Evolutionary conservation across 2,888 invertebrate genomes (phyloP), one percentile per base, ranked within the genome.

Genomic region (Dione juno): DNA sequence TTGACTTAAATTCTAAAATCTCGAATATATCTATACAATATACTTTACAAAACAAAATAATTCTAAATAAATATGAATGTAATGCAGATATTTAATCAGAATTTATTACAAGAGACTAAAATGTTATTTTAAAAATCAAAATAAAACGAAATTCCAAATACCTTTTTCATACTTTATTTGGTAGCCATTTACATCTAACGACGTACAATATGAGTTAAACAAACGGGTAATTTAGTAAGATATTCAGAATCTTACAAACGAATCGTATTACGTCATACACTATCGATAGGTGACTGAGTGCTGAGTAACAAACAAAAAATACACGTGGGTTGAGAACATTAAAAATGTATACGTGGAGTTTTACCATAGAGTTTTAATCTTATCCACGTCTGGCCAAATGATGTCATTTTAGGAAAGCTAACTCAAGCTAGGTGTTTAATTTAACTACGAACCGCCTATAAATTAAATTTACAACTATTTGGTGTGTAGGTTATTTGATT

Each of bases 321-420:
- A 9, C 3, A 54, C 54, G 35, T 54, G 54, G 54, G 54, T 35
- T n/a, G 35, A 54, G 9, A 54, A n/a, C n/a, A n/a, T 54, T 54
- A 37, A 35, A 28, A 28, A 28, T 35, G 54, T 11, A 54, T 9
- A 35, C n/a, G 3, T 54, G 54, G 54, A 35, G 37, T 54, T 37
- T 54, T 37, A 54, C 16, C 54, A 54, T 10, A 35, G n/a, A 35
- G 35, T 54, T 54, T 54, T n/a, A 54, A 54, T 37, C 35, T 10
- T 37, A 16, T 37, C n/a, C 3, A 37, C 54, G 35, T 54, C n/a
- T 35, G 5, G 45, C n/a, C 11, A 8, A 3, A 41, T 45, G n/a
- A 45, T n/a, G n/a, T 45, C 45, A 45, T 45, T 45, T 5, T 3
- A 45, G n/a, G 6, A n/a, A n/a, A 45, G n/a, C 45, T 6, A n/a